Evolutionary conservation across 2,113 vertebrate species (phyloP), one percentile per base, ranked within the genome.

Genomic region (Ctenomys sociabilis): DNA sequence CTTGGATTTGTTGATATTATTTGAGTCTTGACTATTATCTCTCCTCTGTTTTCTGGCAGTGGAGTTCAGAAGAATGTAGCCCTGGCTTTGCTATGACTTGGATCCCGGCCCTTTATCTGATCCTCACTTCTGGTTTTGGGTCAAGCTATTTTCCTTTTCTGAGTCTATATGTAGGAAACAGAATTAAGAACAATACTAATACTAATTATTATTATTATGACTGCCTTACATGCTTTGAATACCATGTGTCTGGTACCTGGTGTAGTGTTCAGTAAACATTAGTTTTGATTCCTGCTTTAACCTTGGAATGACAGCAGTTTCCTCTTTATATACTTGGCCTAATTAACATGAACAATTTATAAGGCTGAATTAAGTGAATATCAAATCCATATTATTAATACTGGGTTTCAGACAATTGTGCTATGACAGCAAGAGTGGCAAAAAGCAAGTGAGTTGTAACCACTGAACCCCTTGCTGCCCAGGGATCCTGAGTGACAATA

Each of bases 401-500:
- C 84, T 57, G 35, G 30, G 63, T 63, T 93, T 93, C 52, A 57
- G 66, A 92, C 82, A 88, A 63, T 9, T 17, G n/a, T 49, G 54
- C 40, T 64, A 43, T 19, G 84, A 77, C 7, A 59, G 84, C 84
- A 21, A 2, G 43, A 57, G 49, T 35, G 32, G 54, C 63, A n/a
- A 40, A 72, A 61, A 45, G 88, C 82, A 77, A 43, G 32, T 30
- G 70, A 64, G 37, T 90, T 49, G 2, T 26, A 85, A 85, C 77
- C 85, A 85, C 72, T 57, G 52, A 52, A 4, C 82, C 78, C 66
- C 64, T 54, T 14, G 63, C 66, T 17, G 28, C 17, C 85, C 57
- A 78, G 35, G 72, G 73, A 14, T 92, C 93, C 88, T 32, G 10
- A 32, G 35, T 84, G 95, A 92, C 80, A 88, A 88, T 88, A 88